Base-by-base conservation (phyloP, 1,140 invertebrate genomes). In the Pogonomyrmex californicus region DNA sequence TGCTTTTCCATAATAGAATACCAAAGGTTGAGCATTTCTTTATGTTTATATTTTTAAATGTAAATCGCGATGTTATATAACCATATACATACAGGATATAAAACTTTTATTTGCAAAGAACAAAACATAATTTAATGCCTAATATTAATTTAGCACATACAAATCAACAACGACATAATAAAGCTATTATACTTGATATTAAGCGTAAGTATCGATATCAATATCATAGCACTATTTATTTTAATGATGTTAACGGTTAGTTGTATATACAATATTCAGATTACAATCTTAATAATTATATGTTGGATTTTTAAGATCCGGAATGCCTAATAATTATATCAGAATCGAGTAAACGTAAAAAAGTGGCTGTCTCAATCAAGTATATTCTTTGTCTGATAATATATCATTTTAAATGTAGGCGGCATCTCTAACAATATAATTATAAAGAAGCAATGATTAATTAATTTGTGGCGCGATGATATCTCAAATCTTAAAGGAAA, bases 321-420 rank as follows among this genome's bases (percentile, higher is more conserved):
- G 93, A 94, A 95, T 95, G 92, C 92, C 93, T 94, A 94, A 93
- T 92, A 94, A 91, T 93, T 88, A 92, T 93, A 89, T 90, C 86
- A 87, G 87, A 92, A 86, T 91, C 36, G 56, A 86, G 82, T 86
- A 85, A 90, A 93, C 88, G 60, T 91, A 88, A 71, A 71, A 92
- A 93, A 92, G 71, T 87, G 91, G 93, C 85, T 94, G 91, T 93
- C 93, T 94, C 93, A 93, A 94, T 94, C 91, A 78, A 68, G 70
- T 71, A 58, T 73, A 60, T 75, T 38, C 60, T 49, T 14, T 66
- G 38, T 44, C 17, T 38, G 12, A 33, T 23, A 51, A 23, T 56
- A 47, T 38, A 70, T 33, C 56, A 73, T 14, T 17, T 49, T 10
- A 41, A 73, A 49, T 38, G 17, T 44, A 75, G 47, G n/a, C 38